Percentiles rank a stretch among this genome's conserved stretches.
Conservation (phyloP, 2,888 invertebrate genomes). For the Pheosia tremula region DNA sequence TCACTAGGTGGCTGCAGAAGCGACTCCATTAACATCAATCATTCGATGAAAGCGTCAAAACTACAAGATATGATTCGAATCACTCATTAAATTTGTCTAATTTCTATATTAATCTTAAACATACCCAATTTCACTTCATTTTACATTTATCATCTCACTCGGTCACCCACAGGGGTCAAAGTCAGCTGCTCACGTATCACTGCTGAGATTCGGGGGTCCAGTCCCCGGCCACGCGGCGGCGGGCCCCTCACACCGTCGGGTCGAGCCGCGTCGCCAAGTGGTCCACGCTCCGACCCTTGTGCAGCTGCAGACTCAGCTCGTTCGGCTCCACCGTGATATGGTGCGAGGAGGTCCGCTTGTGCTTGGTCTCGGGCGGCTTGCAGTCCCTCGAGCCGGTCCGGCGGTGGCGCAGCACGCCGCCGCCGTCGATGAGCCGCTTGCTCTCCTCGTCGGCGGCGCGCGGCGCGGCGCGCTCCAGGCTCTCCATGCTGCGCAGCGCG, state of each 20-base stretch:
- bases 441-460: constrained; percentile 74
- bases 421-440: constrained; percentile 72
- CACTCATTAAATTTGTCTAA: constrained; percentile 64
- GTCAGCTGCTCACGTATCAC: constrained; percentile 9
- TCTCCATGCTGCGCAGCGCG: constrained; percentile 78
- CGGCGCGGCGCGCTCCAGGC: constrained; percentile 68
- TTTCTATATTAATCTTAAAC: constrained; percentile 40
- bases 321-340: constrained; percentile 76
- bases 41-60: constrained; percentile 58
- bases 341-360: constrained; percentile 79
- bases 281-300: constrained; percentile 76
- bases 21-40: constrained; percentile 37
- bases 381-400: constrained; percentile 85
- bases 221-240: background rate
- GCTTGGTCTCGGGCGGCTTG: constrained; percentile 58
- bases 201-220: constrained; percentile 41
- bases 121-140: constrained; percentile 49
- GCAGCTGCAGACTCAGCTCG: constrained; percentile 64
- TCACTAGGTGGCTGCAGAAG: constrained; percentile 42
- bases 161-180: constrained; percentile 18
- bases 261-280: constrained; percentile 62
- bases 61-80: constrained; percentile 79
- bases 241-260: constrained; percentile 54
- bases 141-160: constrained; percentile 27
- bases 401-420: constrained; percentile 82